phyloP scores from a whole-genome alignment of 1,140 invertebrate species.

The Panulirus ornatus region DNA sequence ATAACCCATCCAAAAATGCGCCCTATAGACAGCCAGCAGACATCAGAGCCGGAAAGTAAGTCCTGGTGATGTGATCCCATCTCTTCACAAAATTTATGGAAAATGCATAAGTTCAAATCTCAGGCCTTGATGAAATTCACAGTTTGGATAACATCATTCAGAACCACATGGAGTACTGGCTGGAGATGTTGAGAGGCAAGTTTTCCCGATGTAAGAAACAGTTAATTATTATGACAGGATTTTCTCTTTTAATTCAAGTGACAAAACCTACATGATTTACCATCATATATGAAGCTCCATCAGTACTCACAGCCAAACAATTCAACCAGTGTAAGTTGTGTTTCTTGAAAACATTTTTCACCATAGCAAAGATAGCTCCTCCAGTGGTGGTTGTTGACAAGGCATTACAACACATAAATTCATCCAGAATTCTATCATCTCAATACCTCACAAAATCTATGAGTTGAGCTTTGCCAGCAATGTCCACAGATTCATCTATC shows the following conservation, averaged over 20 bases:
- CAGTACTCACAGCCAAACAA: slow-evolving; percentile 52
- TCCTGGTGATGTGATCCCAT: no score
- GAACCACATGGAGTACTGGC: no score
- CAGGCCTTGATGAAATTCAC: no score
- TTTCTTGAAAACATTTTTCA: slow-evolving; percentile 36
- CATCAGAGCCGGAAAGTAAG: no score
- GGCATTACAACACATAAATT: slow-evolving; percentile 28
- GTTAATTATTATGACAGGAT: no score
- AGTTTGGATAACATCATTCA: no score
- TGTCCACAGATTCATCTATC: slow-evolving; percentile 35
- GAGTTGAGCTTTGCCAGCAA: slow-evolving; percentile 14
- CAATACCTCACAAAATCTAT: slow-evolving; percentile 45
- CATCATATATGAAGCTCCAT: slow-evolving; percentile 47
- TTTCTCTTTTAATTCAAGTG: slow-evolving; percentile 50
- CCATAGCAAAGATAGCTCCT: slow-evolving; percentile 10
- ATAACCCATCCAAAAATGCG: no score
- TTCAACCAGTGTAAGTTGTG: slow-evolving; percentile 51
- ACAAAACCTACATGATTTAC: slow-evolving; percentile 45
- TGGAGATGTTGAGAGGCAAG: no score
- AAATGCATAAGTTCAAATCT: no score
- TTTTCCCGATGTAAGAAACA: no score
- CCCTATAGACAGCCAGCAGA: no score
- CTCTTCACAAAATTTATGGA: no score
- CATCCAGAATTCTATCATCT: slow-evolving; percentile 29
- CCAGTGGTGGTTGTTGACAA: slow-evolving; percentile 40